Percentiles rank a stretch among this genome's conserved stretches.
Conservation (phyloP, 2,113 vertebrate genomes). For the Setophaga coronata region DNA sequence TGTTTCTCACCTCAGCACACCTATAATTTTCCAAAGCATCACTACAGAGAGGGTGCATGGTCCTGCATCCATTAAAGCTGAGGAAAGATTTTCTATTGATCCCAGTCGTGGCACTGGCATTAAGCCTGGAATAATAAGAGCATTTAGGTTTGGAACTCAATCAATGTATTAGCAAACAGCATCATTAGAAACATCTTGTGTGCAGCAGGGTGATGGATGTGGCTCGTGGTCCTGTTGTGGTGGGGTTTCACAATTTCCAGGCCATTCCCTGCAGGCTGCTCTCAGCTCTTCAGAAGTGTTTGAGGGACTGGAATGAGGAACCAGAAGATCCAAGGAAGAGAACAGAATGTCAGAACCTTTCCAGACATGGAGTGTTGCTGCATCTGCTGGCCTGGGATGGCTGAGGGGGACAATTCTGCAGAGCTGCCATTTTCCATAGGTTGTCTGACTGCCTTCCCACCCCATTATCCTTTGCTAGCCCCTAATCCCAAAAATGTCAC, state of each 20-base stretch:
- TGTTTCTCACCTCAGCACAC: conserved; percentile 46
- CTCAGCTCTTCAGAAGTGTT: neutral
- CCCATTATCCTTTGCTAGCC: neutral
- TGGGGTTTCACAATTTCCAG: neutral
- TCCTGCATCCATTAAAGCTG: conserved; percentile 27
- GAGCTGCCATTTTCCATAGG: neutral
- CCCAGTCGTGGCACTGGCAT: neutral
- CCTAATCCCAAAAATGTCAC: neutral
- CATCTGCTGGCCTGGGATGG: neutral
- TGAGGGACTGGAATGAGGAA: neutral
- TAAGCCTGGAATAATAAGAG: conserved; percentile 23
- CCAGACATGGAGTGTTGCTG: neutral
- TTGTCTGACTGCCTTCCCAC: neutral
- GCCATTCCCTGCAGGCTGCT: neutral
- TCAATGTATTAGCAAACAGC: conserved; percentile 11
- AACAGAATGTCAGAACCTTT: neutral
- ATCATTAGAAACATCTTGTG: neutral
- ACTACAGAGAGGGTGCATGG: neutral
- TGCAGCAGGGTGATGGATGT: neutral
- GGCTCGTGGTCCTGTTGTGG: neutral
- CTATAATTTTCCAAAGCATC: conserved; percentile 30
- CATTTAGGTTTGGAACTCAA: neutral
- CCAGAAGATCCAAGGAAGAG: neutral
- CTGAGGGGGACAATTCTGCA: neutral
- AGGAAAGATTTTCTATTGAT: conserved; percentile 23